These are phyloP conservation scores for Heliangelus exortis DNA, from an alignment of 2,797 vertebrate species.

Conservation along the genomic window DNA sequence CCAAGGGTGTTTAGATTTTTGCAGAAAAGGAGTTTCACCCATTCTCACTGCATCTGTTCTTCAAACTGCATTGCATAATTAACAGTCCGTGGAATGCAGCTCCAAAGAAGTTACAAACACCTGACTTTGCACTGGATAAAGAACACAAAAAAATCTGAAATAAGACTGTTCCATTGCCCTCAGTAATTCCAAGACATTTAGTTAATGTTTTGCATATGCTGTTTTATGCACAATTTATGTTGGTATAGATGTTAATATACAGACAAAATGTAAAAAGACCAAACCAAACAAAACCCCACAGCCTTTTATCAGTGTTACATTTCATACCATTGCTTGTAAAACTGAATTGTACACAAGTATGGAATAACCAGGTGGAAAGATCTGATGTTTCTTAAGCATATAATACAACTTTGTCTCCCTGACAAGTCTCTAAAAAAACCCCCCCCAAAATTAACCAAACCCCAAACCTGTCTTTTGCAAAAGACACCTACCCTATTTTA, in stretches of 20 bases:
- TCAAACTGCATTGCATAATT: slow-evolving; percentile 60
- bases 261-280: neutral
- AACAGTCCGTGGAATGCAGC: slow-evolving; percentile 68
- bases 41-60: slow-evolving; percentile 56
- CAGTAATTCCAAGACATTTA: slow-evolving; percentile 23
- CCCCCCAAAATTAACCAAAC: too few species aligned
- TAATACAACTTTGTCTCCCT: neutral
- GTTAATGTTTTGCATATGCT: neutral
- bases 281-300: neutral
- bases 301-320: neutral
- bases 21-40: neutral
- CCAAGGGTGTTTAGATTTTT: slow-evolving; percentile 47
- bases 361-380: neutral
- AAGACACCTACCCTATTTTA: neutral
- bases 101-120: slow-evolving; percentile 44
- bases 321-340: neutral
- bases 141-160: neutral
- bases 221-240: neutral
- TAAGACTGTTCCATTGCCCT: slow-evolving; percentile 2
- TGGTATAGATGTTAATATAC: neutral
- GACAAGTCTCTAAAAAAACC: neutral
- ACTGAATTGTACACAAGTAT: neutral
- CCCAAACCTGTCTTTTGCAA: neutral
- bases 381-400: neutral
- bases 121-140: slow-evolving; percentile 46